Evolutionary conservation across 2,797 vertebrate species (phyloP).

Genomic region (Acipenser ruthenus): DNA sequence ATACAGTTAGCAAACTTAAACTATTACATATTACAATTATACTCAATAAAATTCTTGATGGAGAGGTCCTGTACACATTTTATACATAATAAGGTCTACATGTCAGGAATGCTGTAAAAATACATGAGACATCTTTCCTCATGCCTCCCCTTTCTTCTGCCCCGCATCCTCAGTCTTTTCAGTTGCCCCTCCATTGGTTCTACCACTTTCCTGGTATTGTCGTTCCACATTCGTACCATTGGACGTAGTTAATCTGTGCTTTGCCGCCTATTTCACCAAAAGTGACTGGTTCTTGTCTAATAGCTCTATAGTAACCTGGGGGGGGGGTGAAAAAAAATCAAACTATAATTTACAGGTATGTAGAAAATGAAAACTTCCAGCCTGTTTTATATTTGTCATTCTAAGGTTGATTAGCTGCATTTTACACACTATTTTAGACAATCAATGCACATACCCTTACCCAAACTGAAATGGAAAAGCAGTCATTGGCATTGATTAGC

Average conservation of each 20-base stretch:
- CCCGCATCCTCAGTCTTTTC: constrained; percentile 2
- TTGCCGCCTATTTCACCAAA: constrained; percentile 90
- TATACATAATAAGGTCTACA: constrained; percentile 34
- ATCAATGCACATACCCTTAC: neutral
- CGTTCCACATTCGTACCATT: constrained; percentile 95
- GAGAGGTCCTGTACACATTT: constrained; percentile 49
- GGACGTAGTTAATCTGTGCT: constrained; percentile 81
- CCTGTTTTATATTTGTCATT: no score
- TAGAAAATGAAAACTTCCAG: no score
- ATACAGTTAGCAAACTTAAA: constrained; percentile 65
- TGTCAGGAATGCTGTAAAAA: constrained; percentile 41
- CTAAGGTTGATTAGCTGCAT: no score
- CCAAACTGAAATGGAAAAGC: no score
- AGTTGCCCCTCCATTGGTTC: constrained; percentile 18
- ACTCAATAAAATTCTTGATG: constrained; percentile 50
- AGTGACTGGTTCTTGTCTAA: constrained; percentile 87
- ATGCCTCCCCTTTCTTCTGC: constrained; percentile 20
- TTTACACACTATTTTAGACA: neutral
- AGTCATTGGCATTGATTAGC: no score
- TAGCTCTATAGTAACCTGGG: constrained; percentile 81
- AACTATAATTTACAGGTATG: no score
- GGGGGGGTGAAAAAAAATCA: constrained; percentile 20
- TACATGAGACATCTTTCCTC: constrained; percentile 27
- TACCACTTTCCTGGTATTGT: constrained; percentile 97
- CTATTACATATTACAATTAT: constrained; percentile 55